Conservation (phyloP, 2,113 vertebrate genomes). For the Hipposideros armiger region DNA sequence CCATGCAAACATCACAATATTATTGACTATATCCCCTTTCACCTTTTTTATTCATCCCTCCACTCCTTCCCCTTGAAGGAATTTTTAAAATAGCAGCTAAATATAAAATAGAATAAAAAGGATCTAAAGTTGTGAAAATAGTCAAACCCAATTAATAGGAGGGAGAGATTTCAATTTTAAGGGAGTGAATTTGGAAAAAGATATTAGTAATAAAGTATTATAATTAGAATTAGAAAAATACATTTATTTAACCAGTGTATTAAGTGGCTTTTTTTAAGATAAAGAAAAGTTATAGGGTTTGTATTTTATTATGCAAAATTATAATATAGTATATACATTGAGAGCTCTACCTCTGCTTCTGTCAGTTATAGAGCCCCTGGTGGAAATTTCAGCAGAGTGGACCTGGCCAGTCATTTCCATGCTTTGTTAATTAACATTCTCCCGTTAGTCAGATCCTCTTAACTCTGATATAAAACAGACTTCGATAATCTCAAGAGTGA, state of each 20-base stretch:
- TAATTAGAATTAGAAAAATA: not conserved
- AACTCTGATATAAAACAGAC: slow-evolving; percentile 1
- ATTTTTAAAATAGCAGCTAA: not conserved
- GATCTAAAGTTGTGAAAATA: not conserved
- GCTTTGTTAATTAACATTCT: not conserved
- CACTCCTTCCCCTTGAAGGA: not conserved
- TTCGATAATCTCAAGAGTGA: not conserved
- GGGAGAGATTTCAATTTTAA: not conserved
- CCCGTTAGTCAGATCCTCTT: not conserved
- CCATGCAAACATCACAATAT: not conserved
- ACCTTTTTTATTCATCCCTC: not conserved
- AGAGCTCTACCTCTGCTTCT: not conserved
- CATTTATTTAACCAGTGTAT: not conserved
- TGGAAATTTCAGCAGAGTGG: not conserved
- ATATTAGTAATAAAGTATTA: not conserved
- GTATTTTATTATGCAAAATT: not conserved
- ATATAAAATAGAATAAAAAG: not conserved
- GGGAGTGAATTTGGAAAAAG: not conserved
- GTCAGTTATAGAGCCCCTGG: not conserved
- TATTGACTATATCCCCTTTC: not conserved
- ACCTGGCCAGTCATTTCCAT: no score
- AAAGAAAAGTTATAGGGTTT: not conserved
- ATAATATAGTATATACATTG: not conserved
- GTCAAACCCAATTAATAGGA: not conserved
- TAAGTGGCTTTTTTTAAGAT: not conserved